Base-by-base conservation (phyloP, 2,888 invertebrate species). In the Campaea margaritaria region DNA sequence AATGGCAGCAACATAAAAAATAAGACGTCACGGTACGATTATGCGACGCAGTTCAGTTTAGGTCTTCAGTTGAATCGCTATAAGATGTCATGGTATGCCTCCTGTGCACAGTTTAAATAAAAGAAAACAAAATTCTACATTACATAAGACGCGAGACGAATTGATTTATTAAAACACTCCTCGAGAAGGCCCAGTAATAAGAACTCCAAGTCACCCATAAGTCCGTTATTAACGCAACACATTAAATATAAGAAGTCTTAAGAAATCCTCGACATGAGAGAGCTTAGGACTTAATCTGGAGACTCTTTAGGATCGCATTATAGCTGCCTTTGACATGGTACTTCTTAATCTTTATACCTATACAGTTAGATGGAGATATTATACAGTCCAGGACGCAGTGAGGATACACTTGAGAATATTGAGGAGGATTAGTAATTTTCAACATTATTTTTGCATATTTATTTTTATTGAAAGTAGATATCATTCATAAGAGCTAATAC, bases 261-360 rank as follows among this genome's bases (percentile, higher is more conserved):
- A 62, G 53, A 58, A 64, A 62, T 52, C 55, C 47, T 36, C 31
- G 9, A 44, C 45, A 51, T 48, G 43, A 49, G 43, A 58, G 52
- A 49, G 66, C 72, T 73, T 69, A 68, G 48, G 31, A 71, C 66
- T 72, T 78, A 76, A 74, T 75, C 78, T 70, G 65, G 62, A 58
- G 72, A 63, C 71, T 75, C 68, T 52, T 72, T 67, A 64, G 69
- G 71, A 75, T 73, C 63, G 74, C 67, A 74, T 76, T 78, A 76
- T 69, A 64, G 61, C 60, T 62, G 67, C 64, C 69, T 76, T 75
- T 75, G 70, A 72, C 69, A 67, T 58, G 66, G 67, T 53, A 67
- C 62, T 52, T 56, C 61, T 67, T 72, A 70, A 72, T 76, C 67
- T 71, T 65, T 66, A 44, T 68, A 70, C 64, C 42, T 68, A 60